Evolutionary conservation across 1,140 invertebrate species (phyloP), one percentile per base, ranked within the genome.

Genomic region (Drosophila triauraria): DNA sequence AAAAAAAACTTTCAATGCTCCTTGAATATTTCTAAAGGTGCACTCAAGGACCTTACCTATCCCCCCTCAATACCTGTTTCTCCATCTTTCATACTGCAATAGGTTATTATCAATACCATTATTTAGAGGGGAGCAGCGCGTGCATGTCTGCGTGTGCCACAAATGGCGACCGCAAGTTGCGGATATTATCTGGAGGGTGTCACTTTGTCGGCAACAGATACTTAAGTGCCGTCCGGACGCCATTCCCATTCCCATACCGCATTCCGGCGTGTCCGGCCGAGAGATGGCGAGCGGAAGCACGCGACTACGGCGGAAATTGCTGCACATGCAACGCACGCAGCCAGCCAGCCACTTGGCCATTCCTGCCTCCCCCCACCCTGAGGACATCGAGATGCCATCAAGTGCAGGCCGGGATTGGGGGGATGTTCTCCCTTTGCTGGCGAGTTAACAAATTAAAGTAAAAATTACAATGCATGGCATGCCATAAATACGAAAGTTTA

Each of bases 401-500:
- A 58, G 35, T 47, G 75, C 80, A 58, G 54, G 48, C 46, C 56
- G 30, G 69, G 63, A 79, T 65, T 72, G 61, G 50, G 7, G 5
- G 30, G 12, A 20, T 8, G 15, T 46, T 56, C 53, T 46, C 2
- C 12, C 23, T 50, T 47, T 27, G 20, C 44, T 50, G 30, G 17
- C 38, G 70, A 74, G 74, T 88, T 80, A 80, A 88, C 72, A 87
- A 87, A 84, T 87, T 87, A 84, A 74, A 80, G 80, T 78, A 71
- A 81, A 83, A 83, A 75, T 80, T 88, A 75, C 75, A 80, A 88
- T 84, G 80, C 80, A 83, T 87, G 80, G 58, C 72, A 83, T 80
- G 84, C 84, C 80, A 87, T 87, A 87, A 88, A 87, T 87, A 87
- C 80, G 72, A 78, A 65, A 83, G 65, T 68, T 88, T 84, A 84